Evolutionary conservation across 1,140 invertebrate genomes (phyloP).

Genomic region (Cephus cinctus): DNA sequence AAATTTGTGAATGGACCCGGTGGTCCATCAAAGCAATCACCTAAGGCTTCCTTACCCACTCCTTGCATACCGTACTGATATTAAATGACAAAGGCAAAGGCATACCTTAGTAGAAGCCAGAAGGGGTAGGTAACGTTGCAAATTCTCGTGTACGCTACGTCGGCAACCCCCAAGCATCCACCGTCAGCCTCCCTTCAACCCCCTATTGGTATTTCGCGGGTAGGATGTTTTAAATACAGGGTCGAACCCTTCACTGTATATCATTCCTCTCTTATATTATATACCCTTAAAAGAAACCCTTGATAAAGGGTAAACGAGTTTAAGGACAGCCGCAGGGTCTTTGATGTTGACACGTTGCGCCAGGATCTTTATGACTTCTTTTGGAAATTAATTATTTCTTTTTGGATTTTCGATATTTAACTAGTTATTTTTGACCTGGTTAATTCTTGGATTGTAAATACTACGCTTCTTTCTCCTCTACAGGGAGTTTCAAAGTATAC

Average conservation of each 20-base stretch:
- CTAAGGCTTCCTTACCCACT: constrained; percentile 50
- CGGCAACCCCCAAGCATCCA: constrained; percentile 43
- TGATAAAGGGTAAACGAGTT: constrained; percentile 30
- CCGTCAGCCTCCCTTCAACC: constrained; percentile 32
- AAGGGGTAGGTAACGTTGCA: constrained; percentile 34
- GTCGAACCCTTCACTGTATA: constrained; percentile 20
- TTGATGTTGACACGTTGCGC: too few species aligned
- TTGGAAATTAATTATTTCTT: too few species aligned
- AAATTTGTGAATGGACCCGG: constrained; percentile 45
- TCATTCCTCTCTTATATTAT: constrained; percentile 16
- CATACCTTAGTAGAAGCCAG: constrained; percentile 43
- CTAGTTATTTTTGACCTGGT: too few species aligned
- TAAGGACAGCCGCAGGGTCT: constrained; percentile 18
- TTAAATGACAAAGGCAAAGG: constrained; percentile 58
- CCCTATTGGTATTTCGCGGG: constrained; percentile 51
- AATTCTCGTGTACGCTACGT: constrained; percentile 47
- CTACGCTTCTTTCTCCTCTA: too few species aligned
- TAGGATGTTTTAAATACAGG: constrained; percentile 52
- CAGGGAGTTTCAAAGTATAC: too few species aligned
- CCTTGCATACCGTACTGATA: constrained; percentile 54
- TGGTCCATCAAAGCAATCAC: constrained; percentile 54
- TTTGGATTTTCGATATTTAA: too few species aligned
- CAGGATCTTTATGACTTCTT: too few species aligned
- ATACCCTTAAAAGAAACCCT: constrained; percentile 34
- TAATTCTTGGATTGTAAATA: too few species aligned